Evolutionary conservation across 1,140 invertebrate species (phyloP), one percentile per base, ranked within the genome.

Genomic region (Acromyrmex charruanus): DNA sequence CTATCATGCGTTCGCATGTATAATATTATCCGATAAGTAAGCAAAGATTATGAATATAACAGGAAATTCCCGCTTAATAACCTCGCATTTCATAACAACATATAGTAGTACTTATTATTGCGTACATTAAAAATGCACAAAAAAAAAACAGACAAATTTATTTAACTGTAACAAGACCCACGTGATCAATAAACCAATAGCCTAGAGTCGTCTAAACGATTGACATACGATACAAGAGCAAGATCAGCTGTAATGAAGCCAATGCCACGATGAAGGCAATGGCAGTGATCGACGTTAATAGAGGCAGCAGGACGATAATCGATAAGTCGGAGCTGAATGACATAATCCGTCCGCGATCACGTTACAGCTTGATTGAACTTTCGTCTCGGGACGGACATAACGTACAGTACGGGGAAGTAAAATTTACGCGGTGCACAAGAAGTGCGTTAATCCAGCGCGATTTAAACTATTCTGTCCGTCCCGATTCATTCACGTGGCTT

Each of bases 241-340:
- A 61, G 80, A 71, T 74, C 18, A 14, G 39, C 80, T 0, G 18
- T 49, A 74, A 74, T n/a, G 55, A 61, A 35, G 25, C 18, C 69
- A 59, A 61, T 49, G 55, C 7, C 68, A 25, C 7, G 68, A 25
- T 44, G 55, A 51, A 21, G 39, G 25, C 80, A 61, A 31, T 25
- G 55, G 14, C 25, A 51, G 55, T 59, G 35, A 84, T 75, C 28
- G 80, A 71, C 69, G 18, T 74, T 84, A 75, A 84, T 84, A 28
- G 58, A 49, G n/a, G 28, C 39, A 51, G 55, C 18, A 9, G 28
- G 61, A 31, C n/a, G 28, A 3, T 59, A 72, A 82, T 82, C 79
- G 58, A 74, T 74, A 82, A 82, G 31, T 28, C 25, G 53, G 3
- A 28, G 39, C 21, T 58, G 35, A 69, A 82, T 65, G 69, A 75